Percentiles rank a stretch among this genome's conserved stretches.
Evolutionary conservation across 2,113 vertebrate species (phyloP).

Genomic region (Rhinopomastus cyanomelas): DNA sequence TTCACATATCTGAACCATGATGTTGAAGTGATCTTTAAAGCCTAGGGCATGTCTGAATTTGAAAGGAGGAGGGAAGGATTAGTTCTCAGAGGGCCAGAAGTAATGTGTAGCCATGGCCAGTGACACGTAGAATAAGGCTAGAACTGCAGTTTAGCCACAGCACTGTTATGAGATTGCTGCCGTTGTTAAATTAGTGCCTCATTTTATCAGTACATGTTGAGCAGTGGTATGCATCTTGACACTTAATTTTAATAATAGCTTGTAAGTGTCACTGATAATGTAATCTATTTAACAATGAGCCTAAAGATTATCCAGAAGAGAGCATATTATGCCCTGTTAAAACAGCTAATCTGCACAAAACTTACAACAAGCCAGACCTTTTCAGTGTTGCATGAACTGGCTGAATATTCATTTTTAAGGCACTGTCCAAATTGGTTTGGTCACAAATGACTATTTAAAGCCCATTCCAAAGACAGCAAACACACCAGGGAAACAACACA

Average conservation of each 20-base stretch:
- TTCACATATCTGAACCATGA: neutral
- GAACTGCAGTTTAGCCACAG: neutral
- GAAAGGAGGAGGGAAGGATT: neutral
- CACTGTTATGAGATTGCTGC: neutral
- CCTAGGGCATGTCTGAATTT: neutral
- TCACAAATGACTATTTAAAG: slow-evolving; percentile 29
- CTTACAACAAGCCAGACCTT: slow-evolving; percentile 31
- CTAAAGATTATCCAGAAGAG: slow-evolving; percentile 31
- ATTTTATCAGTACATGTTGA: neutral
- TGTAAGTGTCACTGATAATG: slow-evolving; percentile 56
- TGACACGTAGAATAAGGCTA: slow-evolving; percentile 56
- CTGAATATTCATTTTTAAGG: slow-evolving; percentile 40
- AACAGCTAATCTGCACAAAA: slow-evolving; percentile 58
- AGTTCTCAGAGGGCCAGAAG: neutral
- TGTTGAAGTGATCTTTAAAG: neutral
- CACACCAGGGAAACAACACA: neutral
- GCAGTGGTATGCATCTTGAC: slow-evolving; percentile 20
- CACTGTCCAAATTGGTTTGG: slow-evolving; percentile 31
- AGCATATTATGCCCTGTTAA: slow-evolving; percentile 37
- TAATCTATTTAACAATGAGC: slow-evolving; percentile 39
- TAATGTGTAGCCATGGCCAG: neutral
- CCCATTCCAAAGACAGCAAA: neutral
- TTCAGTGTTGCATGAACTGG: slow-evolving; percentile 32
- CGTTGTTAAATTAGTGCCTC: neutral
- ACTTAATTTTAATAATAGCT: slow-evolving; percentile 63